Evolutionary conservation across 2,113 vertebrate species (phyloP), one percentile per base, ranked within the genome.

Genomic region (Vidua macroura): DNA sequence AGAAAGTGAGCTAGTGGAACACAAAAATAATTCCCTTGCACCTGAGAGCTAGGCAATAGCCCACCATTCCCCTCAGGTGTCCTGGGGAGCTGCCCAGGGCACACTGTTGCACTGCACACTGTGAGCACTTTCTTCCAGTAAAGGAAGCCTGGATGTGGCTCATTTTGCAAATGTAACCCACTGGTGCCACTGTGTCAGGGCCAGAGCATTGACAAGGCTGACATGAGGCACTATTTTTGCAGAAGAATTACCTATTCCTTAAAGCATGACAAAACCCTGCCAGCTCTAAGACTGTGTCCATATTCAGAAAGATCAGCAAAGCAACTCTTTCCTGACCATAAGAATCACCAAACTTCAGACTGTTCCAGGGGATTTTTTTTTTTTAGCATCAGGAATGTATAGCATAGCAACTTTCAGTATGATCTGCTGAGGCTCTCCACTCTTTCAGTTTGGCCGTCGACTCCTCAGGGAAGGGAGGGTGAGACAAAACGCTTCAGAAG

Each of bases 21-120:
- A 74, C 28, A 70, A 56, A 83, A 24, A 7, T 11, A 1, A 14
- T 22, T 75, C 28, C 41, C 63, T 67, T 46, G 69, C 33, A 84
- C 51, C 59, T 67, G 55, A 72, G 33, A 77, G 25, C 37, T 3
- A 30, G 52, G 67, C 49, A 75, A 55, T 2, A 66, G 48, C 24
- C 43, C 43, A 30, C 48, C 9, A 4, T 48, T 33, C 19, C 16
- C 24, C 59, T 84, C 73, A 67, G 60, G 62, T 64, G 56, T 10
- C 16, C 31, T 39, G 23, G 56, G 58, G 39, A 56, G 44, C 62
- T 85, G 78, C 66, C 62, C 24, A 22, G 49, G 66, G 62, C 52
- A 43, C 24, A 1, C 10, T 10, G 3, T n/a, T 46, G 48, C 3
- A 7, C 46, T 31, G 27, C 0, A 0, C 19, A 5, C 6, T 1